phyloP scores from a whole-genome alignment of 2,113 vertebrate species.

The Hiodon alosoides region DNA sequence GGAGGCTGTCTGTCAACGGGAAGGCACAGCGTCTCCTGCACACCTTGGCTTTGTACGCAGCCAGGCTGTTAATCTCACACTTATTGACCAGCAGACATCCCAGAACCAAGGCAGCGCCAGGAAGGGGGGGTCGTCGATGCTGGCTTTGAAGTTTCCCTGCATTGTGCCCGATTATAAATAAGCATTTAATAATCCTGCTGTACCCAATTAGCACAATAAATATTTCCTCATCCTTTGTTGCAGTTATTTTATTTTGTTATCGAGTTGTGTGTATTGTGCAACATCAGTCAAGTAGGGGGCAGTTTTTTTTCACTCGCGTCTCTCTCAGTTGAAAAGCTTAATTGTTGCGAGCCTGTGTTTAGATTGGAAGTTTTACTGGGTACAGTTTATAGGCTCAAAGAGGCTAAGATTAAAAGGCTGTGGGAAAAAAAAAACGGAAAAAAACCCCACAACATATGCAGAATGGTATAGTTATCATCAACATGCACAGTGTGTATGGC shows the following conservation, averaged over 20 bases:
- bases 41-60: conserved; percentile 1
- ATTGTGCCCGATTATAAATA: neutral
- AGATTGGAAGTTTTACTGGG: conserved; percentile 11
- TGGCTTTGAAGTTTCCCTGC: neutral
- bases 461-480: conserved; percentile 2
- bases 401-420: conserved; percentile 19
- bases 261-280: neutral
- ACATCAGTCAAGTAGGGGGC: neutral
- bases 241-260: neutral
- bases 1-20: conserved; percentile 20
- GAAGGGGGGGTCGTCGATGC: neutral
- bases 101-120: neutral
- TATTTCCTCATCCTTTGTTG: neutral
- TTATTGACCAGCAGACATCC: conserved; percentile 12
- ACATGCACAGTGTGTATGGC: neutral
- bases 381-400: conserved; percentile 10
- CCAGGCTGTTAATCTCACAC: conserved; percentile 17
- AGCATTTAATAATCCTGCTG: neutral
- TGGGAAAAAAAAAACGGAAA: conserved; percentile 20
- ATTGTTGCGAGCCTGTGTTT: conserved; percentile 14
- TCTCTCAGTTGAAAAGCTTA: neutral
- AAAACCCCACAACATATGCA: conserved; percentile 1
- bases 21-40: conserved; percentile 1
- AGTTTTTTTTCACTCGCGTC: neutral
- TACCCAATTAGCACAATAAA: neutral